Evolutionary conservation across 2,888 invertebrate genomes (phyloP), one percentile per base, ranked within the genome.

Genomic region (Patella pellucida): DNA sequence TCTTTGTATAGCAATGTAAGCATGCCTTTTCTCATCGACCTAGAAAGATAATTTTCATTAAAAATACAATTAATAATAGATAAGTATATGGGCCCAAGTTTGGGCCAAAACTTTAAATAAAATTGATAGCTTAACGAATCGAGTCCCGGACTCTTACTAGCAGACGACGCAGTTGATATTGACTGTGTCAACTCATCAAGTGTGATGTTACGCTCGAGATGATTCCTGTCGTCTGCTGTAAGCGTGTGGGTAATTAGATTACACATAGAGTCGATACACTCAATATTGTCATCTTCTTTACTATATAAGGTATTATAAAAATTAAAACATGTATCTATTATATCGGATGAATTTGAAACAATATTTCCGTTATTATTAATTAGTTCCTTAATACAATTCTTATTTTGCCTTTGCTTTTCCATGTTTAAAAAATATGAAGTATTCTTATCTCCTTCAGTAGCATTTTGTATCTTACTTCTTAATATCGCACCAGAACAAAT

Each of bases 1-100:
- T 83, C 82, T 81, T 83, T 82, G 73, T 79, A 81, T 51, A 84
- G 62, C 27, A 80, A 72, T 27, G 77, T 74, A 11, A 80, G 76
- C 68, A 71, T 73, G 50, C 69, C 71, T 11, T 50, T 27, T 67
- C 76, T 76, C 52, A 74, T 74, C 14, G 73, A 54, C 12, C 69
- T 56, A 19, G 78, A 76, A 4, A 81, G 71, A 52, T 50, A 23
- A 50, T 73, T 73, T 16, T 69, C n/a, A 14, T 74, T 19, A 75
- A 76, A 79, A 75, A 69, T 71, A 16, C 71, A 51, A 62, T 77
- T 68, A 23, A 72, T 68, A n/a, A 78, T 41, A 52, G 71, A 23
- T 19, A 76, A 16, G 15, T 81, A 70, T 2, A 71, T 56, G 50
- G 76, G 75, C 14, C 52, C 27, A 52, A 82, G 68, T 41, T 77